These are phyloP conservation scores for Perizoma flavofasciatum DNA, from an alignment of 2,888 invertebrate genomes.

Conservation along the genomic window DNA sequence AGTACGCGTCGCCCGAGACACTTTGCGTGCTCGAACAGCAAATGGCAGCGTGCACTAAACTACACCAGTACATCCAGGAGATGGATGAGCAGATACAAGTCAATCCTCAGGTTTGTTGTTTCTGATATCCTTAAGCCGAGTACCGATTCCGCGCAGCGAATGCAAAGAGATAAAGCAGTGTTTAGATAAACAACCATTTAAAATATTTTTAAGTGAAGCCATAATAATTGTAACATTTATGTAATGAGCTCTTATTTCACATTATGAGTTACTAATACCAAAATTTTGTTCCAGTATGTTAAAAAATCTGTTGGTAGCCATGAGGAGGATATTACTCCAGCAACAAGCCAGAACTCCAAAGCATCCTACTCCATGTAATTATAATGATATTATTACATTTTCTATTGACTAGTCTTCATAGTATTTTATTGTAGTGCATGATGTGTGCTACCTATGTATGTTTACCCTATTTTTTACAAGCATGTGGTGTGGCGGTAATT, in stretches of 20 bases:
- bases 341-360: slow-evolving; percentile 75
- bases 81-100: slow-evolving; percentile 98
- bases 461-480: too few species aligned
- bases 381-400: slow-evolving; percentile 11
- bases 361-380: slow-evolving; percentile 75
- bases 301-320: slow-evolving; percentile 85
- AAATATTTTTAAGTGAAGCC: too few species aligned
- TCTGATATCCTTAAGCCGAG: too few species aligned
- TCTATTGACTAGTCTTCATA: slow-evolving; percentile 18
- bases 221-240: too few species aligned
- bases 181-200: too few species aligned
- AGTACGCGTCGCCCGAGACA: slow-evolving; percentile 95
- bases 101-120: slow-evolving; percentile 88
- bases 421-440: slow-evolving; percentile 22
- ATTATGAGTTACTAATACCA: background rate
- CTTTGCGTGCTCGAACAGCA: slow-evolving; percentile 93
- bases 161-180: too few species aligned
- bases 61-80: slow-evolving; percentile 93
- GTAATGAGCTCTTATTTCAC: too few species aligned
- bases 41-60: slow-evolving; percentile 92
- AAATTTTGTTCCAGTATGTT: slow-evolving; percentile 77
- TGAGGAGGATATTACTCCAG: slow-evolving; percentile 83
- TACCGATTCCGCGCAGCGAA: too few species aligned
- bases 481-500: too few species aligned
- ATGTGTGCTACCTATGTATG: too few species aligned